These are phyloP conservation scores for Zelostemma sp. DNA, from an alignment of 1,140 invertebrate species.

Conservation along the genomic window DNA sequence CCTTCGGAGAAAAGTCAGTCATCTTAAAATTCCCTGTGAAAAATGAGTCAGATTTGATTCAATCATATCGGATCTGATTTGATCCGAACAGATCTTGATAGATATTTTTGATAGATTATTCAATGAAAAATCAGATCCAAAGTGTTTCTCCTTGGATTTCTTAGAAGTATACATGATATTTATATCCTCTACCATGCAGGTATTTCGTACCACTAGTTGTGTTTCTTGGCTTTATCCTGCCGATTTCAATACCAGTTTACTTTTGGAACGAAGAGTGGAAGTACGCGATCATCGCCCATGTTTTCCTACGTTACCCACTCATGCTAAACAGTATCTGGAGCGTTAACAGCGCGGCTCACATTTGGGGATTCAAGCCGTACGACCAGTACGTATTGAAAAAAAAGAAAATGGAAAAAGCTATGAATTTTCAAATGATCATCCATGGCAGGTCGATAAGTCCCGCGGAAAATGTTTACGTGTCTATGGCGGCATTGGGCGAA, in stretches of 20 bases:
- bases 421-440: too few relatives aligned
- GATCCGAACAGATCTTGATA: too few relatives aligned
- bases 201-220: too few relatives aligned
- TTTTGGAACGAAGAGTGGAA: constrained; percentile 74
- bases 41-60: too few relatives aligned
- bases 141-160: too few relatives aligned
- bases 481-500: constrained; percentile 56
- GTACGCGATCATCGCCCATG: constrained; percentile 71
- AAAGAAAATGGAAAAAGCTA: background rate
- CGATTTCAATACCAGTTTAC: constrained; percentile 75
- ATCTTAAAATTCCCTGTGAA: too few relatives aligned
- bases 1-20: constrained; percentile 78
- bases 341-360: constrained; percentile 84
- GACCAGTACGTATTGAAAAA: constrained; percentile 71
- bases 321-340: constrained; percentile 81
- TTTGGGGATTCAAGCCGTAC: constrained; percentile 81
- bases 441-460: constrained; percentile 73
- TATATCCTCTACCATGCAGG: too few relatives aligned
- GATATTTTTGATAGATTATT: too few relatives aligned
- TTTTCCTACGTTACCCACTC: constrained; percentile 75
- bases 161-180: too few relatives aligned
- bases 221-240: too few relatives aligned
- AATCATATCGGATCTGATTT: too few relatives aligned
- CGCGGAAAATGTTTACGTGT: constrained; percentile 65
- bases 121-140: too few relatives aligned